Evolutionary conservation across 2,113 vertebrate genomes (phyloP), one percentile per base, ranked within the genome.

Genomic region (Sander vitreus): DNA sequence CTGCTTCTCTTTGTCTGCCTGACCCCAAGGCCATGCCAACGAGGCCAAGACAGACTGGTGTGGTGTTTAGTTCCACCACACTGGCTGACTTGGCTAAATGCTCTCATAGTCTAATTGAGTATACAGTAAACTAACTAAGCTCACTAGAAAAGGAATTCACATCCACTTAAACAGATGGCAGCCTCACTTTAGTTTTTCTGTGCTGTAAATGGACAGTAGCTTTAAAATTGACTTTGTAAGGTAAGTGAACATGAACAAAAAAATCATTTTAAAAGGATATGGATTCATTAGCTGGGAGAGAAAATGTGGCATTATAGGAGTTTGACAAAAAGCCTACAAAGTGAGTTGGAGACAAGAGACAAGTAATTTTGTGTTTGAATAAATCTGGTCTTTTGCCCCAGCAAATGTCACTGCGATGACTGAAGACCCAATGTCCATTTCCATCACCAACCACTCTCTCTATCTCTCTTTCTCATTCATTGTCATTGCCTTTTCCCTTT

Each of bases 401-500:
- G 71, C n/a, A 85, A 89, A 87, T 85, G 86, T 84, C 80, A 88
- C 25, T 48, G 73, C 79, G 89, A 67, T 88, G 87, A 93, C 84
- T 82, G 84, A 92, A 78, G 87, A 92, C 89, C 78, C 77, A 39
- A 73, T 55, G 85, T 88, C 88, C 91, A 91, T 90, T 91, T 93
- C 88, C 82, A 84, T 85, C 89, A 89, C 65, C 65, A 73, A 77
- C 88, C 85, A 51, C 91, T 87, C 82, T 88, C 80, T 89, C 91
- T 87, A 54, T 86, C 83, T 77, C 87, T 69, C 80, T 59, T 65
- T 77, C 89, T 78, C 85, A 70, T 83, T 88, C 89, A 90, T 91
- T 91, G 89, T 91, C 91, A 86, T 86, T 88, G 93, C 90, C 86
- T 92, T 90, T 92, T 92, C 92, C 89, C 88, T 94, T 90, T 95